Evolutionary conservation across 1,140 invertebrate genomes (phyloP).

Genomic region (Drosophila kepulauana): DNA sequence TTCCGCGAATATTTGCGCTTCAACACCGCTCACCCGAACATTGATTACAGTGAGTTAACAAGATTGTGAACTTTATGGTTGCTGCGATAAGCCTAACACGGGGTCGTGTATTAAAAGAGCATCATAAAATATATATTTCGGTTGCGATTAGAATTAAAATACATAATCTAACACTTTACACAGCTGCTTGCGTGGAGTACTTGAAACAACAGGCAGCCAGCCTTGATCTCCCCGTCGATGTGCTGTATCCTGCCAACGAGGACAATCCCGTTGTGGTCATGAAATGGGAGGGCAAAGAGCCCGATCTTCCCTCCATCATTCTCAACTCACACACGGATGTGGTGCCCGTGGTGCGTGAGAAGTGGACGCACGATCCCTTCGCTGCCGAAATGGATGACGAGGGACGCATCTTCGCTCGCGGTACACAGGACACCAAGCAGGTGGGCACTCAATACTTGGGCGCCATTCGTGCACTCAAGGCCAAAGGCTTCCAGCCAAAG

Average conservation of each 20-base stretch:
- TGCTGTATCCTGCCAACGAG: conserved; percentile 36
- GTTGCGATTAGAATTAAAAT: background rate
- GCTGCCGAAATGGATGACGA: conserved; percentile 89
- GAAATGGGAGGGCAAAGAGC: conserved; percentile 91
- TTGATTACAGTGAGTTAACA: conserved; percentile 90
- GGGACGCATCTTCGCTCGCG: conserved; percentile 92
- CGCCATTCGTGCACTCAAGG: conserved; percentile 89
- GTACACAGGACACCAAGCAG: conserved; percentile 93
- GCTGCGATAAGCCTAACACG: conserved; percentile 1
- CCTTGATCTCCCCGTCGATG: conserved; percentile 28
- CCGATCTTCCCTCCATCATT: conserved; percentile 89
- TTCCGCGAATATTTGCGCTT: conserved; percentile 93
- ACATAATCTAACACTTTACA: background rate
- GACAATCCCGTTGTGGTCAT: conserved; percentile 85
- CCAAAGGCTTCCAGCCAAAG: conserved; percentile 86
- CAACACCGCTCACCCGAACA: conserved; percentile 92
- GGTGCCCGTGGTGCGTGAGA: conserved; percentile 92
- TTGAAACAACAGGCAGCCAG: conserved; percentile 27
- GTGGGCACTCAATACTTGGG: conserved; percentile 89
- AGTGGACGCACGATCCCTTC: conserved; percentile 89
- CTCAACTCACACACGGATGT: conserved; percentile 87
- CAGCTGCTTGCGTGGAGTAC: conserved; percentile 34
- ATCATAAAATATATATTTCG: background rate
- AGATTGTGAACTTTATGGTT: conserved; percentile 8
- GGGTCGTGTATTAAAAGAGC: background rate